Base-by-base conservation (phyloP, 2,113 vertebrate species). In the Ctenodactylus gundi region DNA sequence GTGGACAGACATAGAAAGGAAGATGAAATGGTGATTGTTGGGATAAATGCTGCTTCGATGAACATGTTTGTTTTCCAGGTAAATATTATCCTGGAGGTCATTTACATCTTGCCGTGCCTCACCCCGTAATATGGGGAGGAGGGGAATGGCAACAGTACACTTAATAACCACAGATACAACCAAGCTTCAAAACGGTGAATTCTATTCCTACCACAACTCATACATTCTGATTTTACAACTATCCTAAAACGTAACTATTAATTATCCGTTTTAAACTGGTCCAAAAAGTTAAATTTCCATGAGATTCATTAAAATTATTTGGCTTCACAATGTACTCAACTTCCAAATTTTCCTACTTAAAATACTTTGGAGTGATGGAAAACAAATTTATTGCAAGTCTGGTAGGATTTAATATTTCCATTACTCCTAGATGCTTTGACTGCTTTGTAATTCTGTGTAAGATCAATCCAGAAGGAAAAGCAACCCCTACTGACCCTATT, bases 231-330 rank as follows among this genome's bases (percentile, higher is more conserved):
- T 73, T 95, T 27, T 86, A 23, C 14, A 88, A 73, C 10, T 78
- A 41, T 78, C 27, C 14, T 58, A 21, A 84, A 96, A 90, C 44
- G 49, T 41, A 94, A 68, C 13, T 80, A 49, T 76, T 84, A 82
- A 72, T 88, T 83, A 55, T 55, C n/a, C 49, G 31, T 83, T 85
- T 85, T 58, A 64, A 90, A 64, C 17, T 36, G 27, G 81, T 64
- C 34, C n/a, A 77, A 31, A 96, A 88, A 72, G n/a, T 90, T 77
- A 72, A 64, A 85, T 91, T 93, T 93, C 58, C 70, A 95, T 70
- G 64, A 93, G 39, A 67, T n/a, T 29, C 6, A 62, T 80, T 87
- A 49, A 88, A 88, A 84, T 39, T 51, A 17, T 87, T 82, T 73
- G 58, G 27, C 60, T 88, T 34, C 5, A 70, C 4, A 36, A 78